Base-by-base conservation (phyloP, 2,113 vertebrate species). In the Bagarius yarrelli region DNA sequence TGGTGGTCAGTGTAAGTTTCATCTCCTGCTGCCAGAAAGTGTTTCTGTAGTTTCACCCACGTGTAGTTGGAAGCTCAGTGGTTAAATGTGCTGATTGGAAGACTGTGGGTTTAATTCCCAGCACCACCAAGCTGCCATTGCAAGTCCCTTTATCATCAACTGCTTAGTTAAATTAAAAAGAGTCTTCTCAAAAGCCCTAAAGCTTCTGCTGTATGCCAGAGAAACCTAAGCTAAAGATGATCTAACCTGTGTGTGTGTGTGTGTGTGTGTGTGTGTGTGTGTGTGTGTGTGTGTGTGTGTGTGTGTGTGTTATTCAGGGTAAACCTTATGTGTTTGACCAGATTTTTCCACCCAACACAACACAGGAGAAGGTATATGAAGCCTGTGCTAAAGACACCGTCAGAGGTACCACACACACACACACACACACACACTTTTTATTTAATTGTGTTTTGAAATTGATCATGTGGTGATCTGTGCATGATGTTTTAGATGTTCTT, bases 341-440 rank as follows among this genome's bases (percentile, higher is more conserved):
- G 69, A 95, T 98, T 40, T 91, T 98, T 53, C 93, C 95, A 44
- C 95, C 96, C 1, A 97, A 95, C 89, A 95, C 95, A 0, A 89
- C 91, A 18, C 96, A 98, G 90, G 96, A 96, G 13, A 94, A 96
- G 72, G 96, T 97, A 81, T 98, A 98, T 86, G 95, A 95, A 63
- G 94, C 95, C 44, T 97, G 95, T 87, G 96, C 96, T 76, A 97
- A 96, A 87, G 95, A 96, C 87, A 98, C 97, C 50, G 95, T 98
- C 80, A 97, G 95, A 97, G 96, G 96, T 98, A 88, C 81, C 0
- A 36, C 27, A 1, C 3, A 50, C 13, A 55, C 16, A 30, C 14
- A 40, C 55, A 27, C 73, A 16, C 27, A 19, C 56, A 32, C 56
- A 73, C 57, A 30, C 57, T 25, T 36, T 36, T 8, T 76, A 25